Evolutionary conservation across 2,888 invertebrate genomes (phyloP).

Genomic region (Teleogryllus oceanicus): DNA sequence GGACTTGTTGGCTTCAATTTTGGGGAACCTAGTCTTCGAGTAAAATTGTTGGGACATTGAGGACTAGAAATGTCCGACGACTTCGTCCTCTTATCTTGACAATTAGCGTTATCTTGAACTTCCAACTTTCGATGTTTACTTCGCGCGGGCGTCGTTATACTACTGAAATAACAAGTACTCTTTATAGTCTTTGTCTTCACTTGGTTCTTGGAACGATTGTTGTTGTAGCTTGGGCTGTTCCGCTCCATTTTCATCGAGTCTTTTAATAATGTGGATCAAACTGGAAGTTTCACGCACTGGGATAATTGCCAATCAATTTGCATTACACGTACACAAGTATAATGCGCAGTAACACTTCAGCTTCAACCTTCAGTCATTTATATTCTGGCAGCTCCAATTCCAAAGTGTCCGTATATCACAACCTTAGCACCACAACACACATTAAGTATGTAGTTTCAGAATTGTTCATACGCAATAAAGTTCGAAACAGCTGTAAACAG

Average conservation of each 20-base stretch:
- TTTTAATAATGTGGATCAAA: slow-evolving; percentile 35
- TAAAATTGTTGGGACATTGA: slow-evolving; percentile 24
- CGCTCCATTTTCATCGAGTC: slow-evolving; percentile 28
- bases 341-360: background rate
- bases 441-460: slow-evolving; percentile 25
- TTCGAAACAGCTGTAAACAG: slow-evolving; percentile 33
- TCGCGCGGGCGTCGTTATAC: slow-evolving; percentile 35
- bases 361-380: background rate
- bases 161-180: slow-evolving; percentile 35
- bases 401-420: background rate
- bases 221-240: slow-evolving; percentile 32
- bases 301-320: background rate
- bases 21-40: slow-evolving; percentile 38
- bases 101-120: slow-evolving; percentile 28
- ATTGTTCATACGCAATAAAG: slow-evolving; percentile 25
- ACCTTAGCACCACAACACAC: slow-evolving; percentile 29
- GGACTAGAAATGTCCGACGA: slow-evolving; percentile 19
- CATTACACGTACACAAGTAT: background rate
- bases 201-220: slow-evolving; percentile 35
- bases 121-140: slow-evolving; percentile 37
- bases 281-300: background rate
- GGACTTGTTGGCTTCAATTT: slow-evolving; percentile 39
- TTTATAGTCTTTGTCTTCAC: slow-evolving; percentile 35
- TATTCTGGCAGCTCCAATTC: background rate
- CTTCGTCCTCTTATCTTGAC: slow-evolving; percentile 23